Base-by-base conservation (phyloP, 1,140 invertebrate species). In the Drosophila malerkotliana region DNA sequence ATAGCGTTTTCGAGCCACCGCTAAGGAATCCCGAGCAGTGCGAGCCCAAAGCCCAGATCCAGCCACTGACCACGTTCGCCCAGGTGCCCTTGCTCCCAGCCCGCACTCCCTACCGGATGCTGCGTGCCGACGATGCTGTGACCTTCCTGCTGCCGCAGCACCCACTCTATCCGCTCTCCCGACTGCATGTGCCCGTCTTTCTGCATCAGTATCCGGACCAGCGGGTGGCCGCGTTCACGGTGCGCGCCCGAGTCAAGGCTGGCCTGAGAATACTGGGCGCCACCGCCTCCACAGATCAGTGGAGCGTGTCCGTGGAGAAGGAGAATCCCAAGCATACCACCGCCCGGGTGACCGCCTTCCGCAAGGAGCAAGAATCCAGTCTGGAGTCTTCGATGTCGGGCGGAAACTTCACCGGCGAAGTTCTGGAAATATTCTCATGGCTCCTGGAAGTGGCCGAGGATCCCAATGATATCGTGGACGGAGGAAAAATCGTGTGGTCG, bases 361-460 rank as follows among this genome's bases (percentile, higher is more conserved):
- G 96, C 45, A 95, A 95, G 44, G 95, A 89, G 2, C 21, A 53
- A 94, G 93, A 74, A 78, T 89, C 72, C 21, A 60, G 73, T 10
- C 59, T 75, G 34, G 74, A 77, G 6, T 34, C 66, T 8, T 30
- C 62, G 34, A 18, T 47, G 49, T 61, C 32, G 1, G 44, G 51
- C 4, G 56, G 26, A 6, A 78, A 77, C 54, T 39, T 26, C 0
- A 72, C 45, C 14, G 62, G 77, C 49, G 85, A 89, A 8, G 74
- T 89, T 2, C 72, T 84, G 10, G 97, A 98, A 92, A 95, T 98
- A 49, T 96, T 98, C 87, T 96, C 96, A 3, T 98, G 97, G 97
- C 92, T 98, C 56, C 93, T 98, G 63, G 97, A 98, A 93, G 96
- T 98, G 4, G 95, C 96, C 24, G 96, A 97, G 67, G 96, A 97